Conservation (phyloP, 1,140 invertebrate species). For the Tetraneura akinire region DNA sequence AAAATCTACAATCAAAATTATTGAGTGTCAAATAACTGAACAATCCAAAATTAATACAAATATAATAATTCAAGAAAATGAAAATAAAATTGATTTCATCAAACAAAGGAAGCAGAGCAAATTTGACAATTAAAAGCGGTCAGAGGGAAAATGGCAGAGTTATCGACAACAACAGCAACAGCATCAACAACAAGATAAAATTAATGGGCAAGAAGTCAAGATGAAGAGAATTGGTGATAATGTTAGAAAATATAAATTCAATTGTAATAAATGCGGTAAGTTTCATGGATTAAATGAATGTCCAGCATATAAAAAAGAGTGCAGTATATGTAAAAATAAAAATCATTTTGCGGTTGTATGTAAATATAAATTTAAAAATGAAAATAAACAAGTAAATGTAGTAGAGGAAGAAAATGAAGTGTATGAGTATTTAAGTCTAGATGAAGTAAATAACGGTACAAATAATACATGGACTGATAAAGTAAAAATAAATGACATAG, state of each 20-base stretch:
- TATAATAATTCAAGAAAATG: not conserved
- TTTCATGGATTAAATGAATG: not conserved
- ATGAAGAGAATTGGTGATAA: not conserved
- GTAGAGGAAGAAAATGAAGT: not conserved
- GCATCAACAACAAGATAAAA: not conserved
- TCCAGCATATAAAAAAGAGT: not conserved
- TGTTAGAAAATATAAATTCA: not conserved
- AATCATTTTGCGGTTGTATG: not conserved
- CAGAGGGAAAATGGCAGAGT: not conserved
- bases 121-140: not conserved
- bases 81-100: not conserved
- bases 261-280: too few relatives aligned
- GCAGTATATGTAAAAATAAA: not conserved
- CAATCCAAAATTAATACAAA: not conserved
- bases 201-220: not conserved
- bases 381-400: not conserved
- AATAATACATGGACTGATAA: not conserved
- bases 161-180: not conserved
- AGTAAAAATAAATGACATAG: not conserved
- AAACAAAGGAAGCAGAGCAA: not conserved
- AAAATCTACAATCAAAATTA: not conserved
- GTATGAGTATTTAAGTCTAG: not conserved
- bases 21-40: not conserved
- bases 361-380: not conserved
- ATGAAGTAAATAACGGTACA: not conserved